Conservation (phyloP, 2,113 vertebrate genomes). For the Rhea americana region DNA sequence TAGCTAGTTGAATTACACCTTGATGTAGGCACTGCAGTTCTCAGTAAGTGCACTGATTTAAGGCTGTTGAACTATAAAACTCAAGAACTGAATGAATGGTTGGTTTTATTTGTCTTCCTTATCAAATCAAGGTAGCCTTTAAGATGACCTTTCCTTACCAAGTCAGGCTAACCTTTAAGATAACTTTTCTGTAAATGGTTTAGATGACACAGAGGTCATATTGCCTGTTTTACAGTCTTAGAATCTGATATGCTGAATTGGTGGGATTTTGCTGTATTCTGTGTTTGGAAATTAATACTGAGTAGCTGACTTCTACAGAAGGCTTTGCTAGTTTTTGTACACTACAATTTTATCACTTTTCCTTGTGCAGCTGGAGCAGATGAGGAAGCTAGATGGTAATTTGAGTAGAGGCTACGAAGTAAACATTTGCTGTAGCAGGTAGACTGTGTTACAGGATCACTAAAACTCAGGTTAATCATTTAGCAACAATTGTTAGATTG, state of each 20-base stretch:
- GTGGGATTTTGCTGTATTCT: neutral
- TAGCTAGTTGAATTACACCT: neutral
- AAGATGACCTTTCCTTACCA: neutral
- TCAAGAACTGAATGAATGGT: neutral
- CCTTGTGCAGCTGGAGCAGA: neutral
- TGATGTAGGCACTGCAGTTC: neutral
- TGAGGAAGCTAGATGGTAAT: slow-evolving; percentile 3
- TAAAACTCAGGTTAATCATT: slow-evolving; percentile 33
- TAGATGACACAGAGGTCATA: neutral
- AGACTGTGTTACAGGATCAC: neutral
- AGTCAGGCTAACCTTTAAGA: neutral
- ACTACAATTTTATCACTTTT: neutral
- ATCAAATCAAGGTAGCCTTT: neutral
- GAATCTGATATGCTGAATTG: neutral
- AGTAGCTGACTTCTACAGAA: neutral
- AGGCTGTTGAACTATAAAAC: neutral
- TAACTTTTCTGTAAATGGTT: neutral
- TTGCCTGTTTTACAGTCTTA: neutral
- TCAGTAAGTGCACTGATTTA: neutral
- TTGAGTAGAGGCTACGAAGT: neutral
- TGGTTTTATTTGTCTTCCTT: neutral
- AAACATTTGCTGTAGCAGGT: neutral
- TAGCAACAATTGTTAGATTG: neutral
- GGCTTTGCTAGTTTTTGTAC: neutral
- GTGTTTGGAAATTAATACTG: neutral